Percentiles rank a stretch among this genome's conserved stretches.
phyloP scores from a whole-genome alignment of 2,113 vertebrate genomes.

The Daphoenositta chrysoptera region DNA sequence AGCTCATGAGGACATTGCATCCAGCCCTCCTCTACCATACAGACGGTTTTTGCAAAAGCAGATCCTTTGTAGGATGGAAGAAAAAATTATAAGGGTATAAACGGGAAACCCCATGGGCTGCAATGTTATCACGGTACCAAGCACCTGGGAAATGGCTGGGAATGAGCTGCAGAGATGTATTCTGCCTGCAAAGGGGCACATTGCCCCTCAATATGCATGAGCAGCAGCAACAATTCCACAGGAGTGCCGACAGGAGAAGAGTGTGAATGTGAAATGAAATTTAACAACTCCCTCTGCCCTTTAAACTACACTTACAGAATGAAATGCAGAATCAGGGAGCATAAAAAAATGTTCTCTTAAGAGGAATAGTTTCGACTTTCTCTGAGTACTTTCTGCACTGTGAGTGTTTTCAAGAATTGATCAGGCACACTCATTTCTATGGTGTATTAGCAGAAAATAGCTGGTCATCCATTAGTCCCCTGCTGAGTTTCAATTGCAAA shows the following conservation, averaged over 20 bases:
- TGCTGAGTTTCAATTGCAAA: slow-evolving; percentile 2
- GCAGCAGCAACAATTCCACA: background rate
- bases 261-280: slow-evolving; percentile 40
- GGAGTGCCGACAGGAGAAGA: background rate
- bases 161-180: background rate
- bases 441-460: slow-evolving; percentile 4
- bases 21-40: background rate
- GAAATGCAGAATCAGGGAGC: slow-evolving; percentile 3
- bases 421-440: background rate
- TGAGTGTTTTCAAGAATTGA: slow-evolving; percentile 27
- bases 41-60: background rate
- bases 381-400: background rate
- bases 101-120: background rate
- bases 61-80: background rate
- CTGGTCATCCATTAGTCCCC: slow-evolving; percentile 19
- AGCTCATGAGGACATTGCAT: background rate
- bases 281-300: slow-evolving; percentile 37
- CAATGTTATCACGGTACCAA: background rate
- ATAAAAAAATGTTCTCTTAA: background rate
- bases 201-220: background rate
- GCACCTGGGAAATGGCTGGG: background rate
- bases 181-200: background rate
- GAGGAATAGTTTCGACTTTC: background rate
- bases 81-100: background rate
- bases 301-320: slow-evolving; percentile 25